Conservation (phyloP, 2,113 vertebrate genomes). For the Sarotherodon lohbergeri region DNA sequence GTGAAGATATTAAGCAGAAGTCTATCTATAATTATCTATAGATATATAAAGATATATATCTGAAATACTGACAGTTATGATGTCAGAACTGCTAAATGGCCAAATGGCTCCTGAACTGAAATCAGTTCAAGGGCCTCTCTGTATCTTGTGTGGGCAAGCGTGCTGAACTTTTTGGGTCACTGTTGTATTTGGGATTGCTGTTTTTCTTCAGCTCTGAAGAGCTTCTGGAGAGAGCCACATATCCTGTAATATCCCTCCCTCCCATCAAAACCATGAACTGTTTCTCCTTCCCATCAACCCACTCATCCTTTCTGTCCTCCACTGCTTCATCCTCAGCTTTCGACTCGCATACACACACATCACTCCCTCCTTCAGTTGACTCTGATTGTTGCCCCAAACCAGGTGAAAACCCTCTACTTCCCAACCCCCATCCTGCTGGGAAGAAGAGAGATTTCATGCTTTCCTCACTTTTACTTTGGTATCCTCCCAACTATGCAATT, state of each 20-base stretch:
- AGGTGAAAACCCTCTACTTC: neutral
- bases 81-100: neutral
- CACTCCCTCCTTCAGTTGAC: neutral
- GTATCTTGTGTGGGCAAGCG: neutral
- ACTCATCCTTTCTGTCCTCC: conserved; percentile 8
- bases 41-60: neutral
- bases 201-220: conserved; percentile 2
- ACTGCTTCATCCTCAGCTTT: neutral
- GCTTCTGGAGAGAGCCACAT: neutral
- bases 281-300: conserved; percentile 12
- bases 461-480: neutral
- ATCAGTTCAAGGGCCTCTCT: neutral
- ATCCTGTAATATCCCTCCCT: neutral
- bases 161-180: neutral
- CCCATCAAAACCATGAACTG: conserved; percentile 10
- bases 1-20: neutral
- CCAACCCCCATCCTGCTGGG: neutral
- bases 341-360: neutral
- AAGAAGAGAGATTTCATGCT: neutral
- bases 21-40: neutral
- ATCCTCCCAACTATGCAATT: neutral
- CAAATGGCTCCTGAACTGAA: neutral
- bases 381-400: neutral
- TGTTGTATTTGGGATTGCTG: neutral
- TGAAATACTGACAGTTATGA: neutral